Base-by-base conservation (phyloP, 2,797 vertebrate genomes). In the Coregonus sp. region DNA sequence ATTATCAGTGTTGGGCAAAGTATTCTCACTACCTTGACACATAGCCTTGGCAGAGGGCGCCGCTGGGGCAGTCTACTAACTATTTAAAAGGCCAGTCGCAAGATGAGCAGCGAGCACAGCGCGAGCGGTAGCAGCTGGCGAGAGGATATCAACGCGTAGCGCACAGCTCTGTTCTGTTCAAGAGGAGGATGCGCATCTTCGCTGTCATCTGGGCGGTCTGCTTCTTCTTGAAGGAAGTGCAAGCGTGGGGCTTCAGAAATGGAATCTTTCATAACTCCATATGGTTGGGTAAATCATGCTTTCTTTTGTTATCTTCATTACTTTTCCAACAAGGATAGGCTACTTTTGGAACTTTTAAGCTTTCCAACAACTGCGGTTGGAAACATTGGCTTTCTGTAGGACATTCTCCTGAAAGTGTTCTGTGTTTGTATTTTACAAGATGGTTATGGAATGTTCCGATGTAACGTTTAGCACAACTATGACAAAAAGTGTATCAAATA, bases 231-330 rank as follows among this genome's bases (percentile, higher is more conserved):
- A 90, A 94, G 40, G 85, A 96, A 81, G 90, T 92, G 80, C 84
- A 84, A 4, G 90, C 95, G 0, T 99, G 98, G 98, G 95, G 97
- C 78, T 96, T 89, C 93, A 96, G 85, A 83, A 90, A 98, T 1
- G 98, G 98, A 63, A 93, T 98, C 85, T 96, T 99, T 83, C 97
- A 98, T 61, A 99, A 98, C 79, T 99, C 98, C 0, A 99, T 99
- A 84, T 99, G 98, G 98, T 92, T 99, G 69, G 98, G 98, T 99
- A 95, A 96, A 29, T 70, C 16, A 25, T 7, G n/a, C 1, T 31
- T 3, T 35, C 4, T 1, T 56, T 47, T 47, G 40, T 47, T 11
- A 47, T 47, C 2, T 47, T 47, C 9, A 12, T 47, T 47, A 47
- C 40, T 47, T 47, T 47, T 11, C 40, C 40, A 12, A 47, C 9